A percentile compares a stretch with the other conserved stretches of the same genome.
These are phyloP conservation scores for Macrostomum lignano DNA, from an alignment of 1,140 invertebrate genomes.

Conservation along the genomic window DNA sequence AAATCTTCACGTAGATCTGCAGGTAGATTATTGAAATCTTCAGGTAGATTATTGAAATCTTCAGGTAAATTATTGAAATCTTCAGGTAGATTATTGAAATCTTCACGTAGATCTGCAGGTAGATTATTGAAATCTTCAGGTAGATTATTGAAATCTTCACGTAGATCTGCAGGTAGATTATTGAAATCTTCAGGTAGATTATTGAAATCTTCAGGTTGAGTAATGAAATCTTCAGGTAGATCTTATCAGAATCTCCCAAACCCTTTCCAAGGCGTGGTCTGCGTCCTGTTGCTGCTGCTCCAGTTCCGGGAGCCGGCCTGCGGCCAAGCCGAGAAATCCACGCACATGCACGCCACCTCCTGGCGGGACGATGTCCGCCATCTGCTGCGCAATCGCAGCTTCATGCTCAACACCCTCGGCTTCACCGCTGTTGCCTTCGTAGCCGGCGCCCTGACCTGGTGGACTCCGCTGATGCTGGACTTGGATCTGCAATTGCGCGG, in stretches of 20 bases:
- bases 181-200: not conserved
- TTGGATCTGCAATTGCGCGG: slow-evolving; percentile 31
- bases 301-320: slow-evolving; percentile 55
- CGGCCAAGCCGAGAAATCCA: slow-evolving; percentile 52
- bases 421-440: slow-evolving; percentile 92
- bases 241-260: not conserved
- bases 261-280: slow-evolving; percentile 36
- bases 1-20: too few species aligned
- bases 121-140: too few species aligned
- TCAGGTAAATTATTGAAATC: too few species aligned
- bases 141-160: too few species aligned
- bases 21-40: too few species aligned
- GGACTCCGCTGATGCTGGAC: slow-evolving; percentile 61
- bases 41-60: too few species aligned
- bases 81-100: too few species aligned
- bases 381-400: slow-evolving; percentile 48
- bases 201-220: too few species aligned
- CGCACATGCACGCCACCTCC: slow-evolving; percentile 33
- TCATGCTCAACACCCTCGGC: slow-evolving; percentile 62
- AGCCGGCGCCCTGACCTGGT: slow-evolving; percentile 72
- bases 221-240: not conserved
- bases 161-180: too few species aligned
- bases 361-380: slow-evolving; percentile 44
- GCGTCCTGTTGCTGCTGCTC: slow-evolving; percentile 47
- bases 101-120: too few species aligned